Conservation (phyloP, 1,140 invertebrate species). For the Plodia interpunctella region DNA sequence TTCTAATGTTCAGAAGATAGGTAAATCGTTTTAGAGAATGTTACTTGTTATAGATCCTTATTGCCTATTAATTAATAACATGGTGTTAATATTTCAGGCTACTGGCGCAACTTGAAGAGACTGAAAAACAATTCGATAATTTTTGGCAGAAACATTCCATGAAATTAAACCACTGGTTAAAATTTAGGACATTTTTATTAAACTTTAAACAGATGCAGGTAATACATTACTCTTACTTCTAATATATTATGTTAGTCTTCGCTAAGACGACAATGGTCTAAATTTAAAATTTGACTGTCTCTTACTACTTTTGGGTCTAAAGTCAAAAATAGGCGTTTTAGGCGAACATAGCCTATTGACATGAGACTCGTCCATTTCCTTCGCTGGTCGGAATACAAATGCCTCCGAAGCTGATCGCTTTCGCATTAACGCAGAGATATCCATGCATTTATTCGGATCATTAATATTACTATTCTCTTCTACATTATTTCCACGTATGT, state of each 20-base stretch:
- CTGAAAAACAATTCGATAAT: constrained; percentile 93
- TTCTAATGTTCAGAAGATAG: too few species aligned
- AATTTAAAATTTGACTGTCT: constrained; percentile 53
- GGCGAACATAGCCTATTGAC: constrained; percentile 46
- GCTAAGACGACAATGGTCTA: constrained; percentile 33
- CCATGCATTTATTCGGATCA: constrained; percentile 43
- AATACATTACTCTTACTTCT: constrained; percentile 28
- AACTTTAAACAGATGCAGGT: constrained; percentile 75
- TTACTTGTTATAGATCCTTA: too few species aligned
- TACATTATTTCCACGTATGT: constrained; percentile 52
- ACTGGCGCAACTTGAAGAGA: constrained; percentile 96
- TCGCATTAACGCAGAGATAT: constrained; percentile 60
- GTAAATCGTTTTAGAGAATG: too few species aligned
- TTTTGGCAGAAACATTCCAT: constrained; percentile 95
- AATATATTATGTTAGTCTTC: constrained; percentile 6
- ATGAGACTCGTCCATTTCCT: constrained; percentile 46
- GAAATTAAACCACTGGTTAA: constrained; percentile 91
- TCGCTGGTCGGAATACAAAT: constrained; percentile 61
- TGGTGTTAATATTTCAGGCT: constrained; percentile 78
- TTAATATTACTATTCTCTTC: constrained; percentile 38
- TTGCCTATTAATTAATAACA: too few species aligned
- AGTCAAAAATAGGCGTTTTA: constrained; percentile 63
- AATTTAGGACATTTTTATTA: constrained; percentile 88
- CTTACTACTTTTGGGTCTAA: constrained; percentile 44
- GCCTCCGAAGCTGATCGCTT: constrained; percentile 50